phyloP scores from a whole-genome alignment of 2,113 vertebrate species.

The Polypterus senegalus region DNA sequence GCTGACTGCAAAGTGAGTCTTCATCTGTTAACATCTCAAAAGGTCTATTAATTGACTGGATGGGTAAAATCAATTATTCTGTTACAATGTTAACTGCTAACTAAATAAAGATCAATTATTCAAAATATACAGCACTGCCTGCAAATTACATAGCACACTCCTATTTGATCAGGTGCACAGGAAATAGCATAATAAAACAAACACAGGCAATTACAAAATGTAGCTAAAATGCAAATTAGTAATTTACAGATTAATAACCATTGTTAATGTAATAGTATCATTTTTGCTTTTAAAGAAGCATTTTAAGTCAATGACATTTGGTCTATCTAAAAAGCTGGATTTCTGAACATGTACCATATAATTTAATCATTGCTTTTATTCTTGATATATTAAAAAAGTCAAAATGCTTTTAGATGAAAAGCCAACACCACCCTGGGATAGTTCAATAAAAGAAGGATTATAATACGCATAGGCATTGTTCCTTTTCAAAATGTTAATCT shows the following conservation, averaged over 20 bases:
- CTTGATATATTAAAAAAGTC: slow-evolving; percentile 16
- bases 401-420: slow-evolving; percentile 48
- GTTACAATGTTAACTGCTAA: slow-evolving; percentile 60
- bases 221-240: too few relatives aligned
- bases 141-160: slow-evolving; percentile 1
- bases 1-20: slow-evolving; percentile 71
- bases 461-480: slow-evolving; percentile 67
- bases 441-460: slow-evolving; percentile 83
- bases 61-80: slow-evolving; percentile 74
- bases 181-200: too few relatives aligned
- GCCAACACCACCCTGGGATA: slow-evolving; percentile 49
- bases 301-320: too few relatives aligned
- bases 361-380: background rate
- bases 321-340: too few relatives aligned
- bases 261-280: too few relatives aligned
- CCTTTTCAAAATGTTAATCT: slow-evolving; percentile 83
- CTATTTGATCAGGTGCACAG: slow-evolving; percentile 1
- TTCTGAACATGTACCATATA: too few relatives aligned
- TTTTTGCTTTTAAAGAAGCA: too few relatives aligned
- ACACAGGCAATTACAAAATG: too few relatives aligned
- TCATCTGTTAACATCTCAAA: slow-evolving; percentile 92
- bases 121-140: slow-evolving; percentile 37
- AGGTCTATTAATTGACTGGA: slow-evolving; percentile 82
- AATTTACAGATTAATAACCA: too few relatives aligned
- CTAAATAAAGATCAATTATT: slow-evolving; percentile 61